A percentile compares a stretch with the other conserved stretches of the same genome.
These are phyloP conservation scores for Notoglanidium macrostoma DNA, from an alignment of 2,797 vertebrate species.

Conservation along the genomic window DNA sequence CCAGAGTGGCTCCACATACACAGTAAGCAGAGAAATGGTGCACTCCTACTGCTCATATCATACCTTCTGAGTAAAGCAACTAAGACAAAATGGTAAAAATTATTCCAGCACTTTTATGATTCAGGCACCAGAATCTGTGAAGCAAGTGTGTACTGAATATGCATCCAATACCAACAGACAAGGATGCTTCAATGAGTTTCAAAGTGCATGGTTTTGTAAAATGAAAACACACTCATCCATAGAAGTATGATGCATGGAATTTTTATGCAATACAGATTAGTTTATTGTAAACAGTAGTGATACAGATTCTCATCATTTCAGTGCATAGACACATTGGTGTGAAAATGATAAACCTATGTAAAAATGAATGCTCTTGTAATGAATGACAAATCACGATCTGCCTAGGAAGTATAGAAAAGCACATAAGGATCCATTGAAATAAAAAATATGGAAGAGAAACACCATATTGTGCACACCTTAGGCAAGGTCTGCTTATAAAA, in stretches of 20 bases:
- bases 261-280: slow-evolving; percentile 51
- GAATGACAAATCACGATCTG: slow-evolving; percentile 58
- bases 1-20: background rate
- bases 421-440: slow-evolving; percentile 12
- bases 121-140: slow-evolving; percentile 55
- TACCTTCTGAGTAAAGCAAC: slow-evolving; percentile 73
- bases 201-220: background rate
- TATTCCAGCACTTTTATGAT: slow-evolving; percentile 65
- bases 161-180: background rate
- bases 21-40: slow-evolving; percentile 24
- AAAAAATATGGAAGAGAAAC: slow-evolving; percentile 11
- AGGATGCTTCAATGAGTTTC: background rate
- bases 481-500: slow-evolving; percentile 16
- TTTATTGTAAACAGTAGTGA: slow-evolving; percentile 69
- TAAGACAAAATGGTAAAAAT: slow-evolving; percentile 65
- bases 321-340: slow-evolving; percentile 46
- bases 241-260: slow-evolving; percentile 67
- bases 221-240: slow-evolving; percentile 54
- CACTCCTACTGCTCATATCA: slow-evolving; percentile 66
- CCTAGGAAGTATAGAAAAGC: slow-evolving; percentile 43
- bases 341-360: slow-evolving; percentile 7
- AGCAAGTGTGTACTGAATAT: background rate
- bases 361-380: slow-evolving; percentile 23
- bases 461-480: background rate
- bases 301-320: slow-evolving; percentile 59